Conservation (phyloP, 1,140 invertebrate genomes). For the Calliphora vicina region DNA sequence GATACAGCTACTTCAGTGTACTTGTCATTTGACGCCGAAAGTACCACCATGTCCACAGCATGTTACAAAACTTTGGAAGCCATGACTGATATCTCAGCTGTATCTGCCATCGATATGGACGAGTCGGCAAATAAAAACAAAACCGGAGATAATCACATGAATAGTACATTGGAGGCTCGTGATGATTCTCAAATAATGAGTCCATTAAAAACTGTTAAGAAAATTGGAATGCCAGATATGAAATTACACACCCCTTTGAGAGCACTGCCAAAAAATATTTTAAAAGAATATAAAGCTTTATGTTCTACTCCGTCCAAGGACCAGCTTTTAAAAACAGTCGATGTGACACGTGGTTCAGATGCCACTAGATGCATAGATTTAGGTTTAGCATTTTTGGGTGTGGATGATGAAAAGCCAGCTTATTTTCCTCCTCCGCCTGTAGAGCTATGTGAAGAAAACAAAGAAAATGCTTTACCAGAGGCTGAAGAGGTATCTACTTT, state of each 20-base stretch:
- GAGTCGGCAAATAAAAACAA: slow-evolving; percentile 2
- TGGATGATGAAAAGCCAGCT: slow-evolving; percentile 18
- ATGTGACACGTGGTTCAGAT: slow-evolving; percentile 25
- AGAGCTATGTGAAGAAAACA: slow-evolving; percentile 40
- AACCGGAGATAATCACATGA: not conserved
- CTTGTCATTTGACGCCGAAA: slow-evolving; percentile 53
- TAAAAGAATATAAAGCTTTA: slow-evolving; percentile 51
- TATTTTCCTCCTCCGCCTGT: not conserved
- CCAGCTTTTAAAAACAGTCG: slow-evolving; percentile 33
- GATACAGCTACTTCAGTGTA: slow-evolving; percentile 51
- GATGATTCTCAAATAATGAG: slow-evolving; percentile 39
- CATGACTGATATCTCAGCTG: not conserved
- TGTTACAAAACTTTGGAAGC: slow-evolving; percentile 45
- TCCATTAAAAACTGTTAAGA: slow-evolving; percentile 37
- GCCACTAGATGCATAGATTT: slow-evolving; percentile 28
- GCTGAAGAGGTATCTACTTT: not conserved
- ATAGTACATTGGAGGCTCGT: slow-evolving; percentile 41
- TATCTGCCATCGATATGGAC: slow-evolving; percentile 39
- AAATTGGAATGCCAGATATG: not conserved
- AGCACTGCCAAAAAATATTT: slow-evolving; percentile 49
- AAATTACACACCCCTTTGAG: slow-evolving; percentile 46
- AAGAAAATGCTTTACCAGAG: slow-evolving; percentile 51
- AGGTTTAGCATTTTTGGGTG: slow-evolving; percentile 28
- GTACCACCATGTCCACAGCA: slow-evolving; percentile 48
- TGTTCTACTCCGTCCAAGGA: slow-evolving; percentile 54